Evolutionary conservation across 2,797 vertebrate species (phyloP), one percentile per base, ranked within the genome.

Genomic region (Rhinichthys osculus): DNA sequence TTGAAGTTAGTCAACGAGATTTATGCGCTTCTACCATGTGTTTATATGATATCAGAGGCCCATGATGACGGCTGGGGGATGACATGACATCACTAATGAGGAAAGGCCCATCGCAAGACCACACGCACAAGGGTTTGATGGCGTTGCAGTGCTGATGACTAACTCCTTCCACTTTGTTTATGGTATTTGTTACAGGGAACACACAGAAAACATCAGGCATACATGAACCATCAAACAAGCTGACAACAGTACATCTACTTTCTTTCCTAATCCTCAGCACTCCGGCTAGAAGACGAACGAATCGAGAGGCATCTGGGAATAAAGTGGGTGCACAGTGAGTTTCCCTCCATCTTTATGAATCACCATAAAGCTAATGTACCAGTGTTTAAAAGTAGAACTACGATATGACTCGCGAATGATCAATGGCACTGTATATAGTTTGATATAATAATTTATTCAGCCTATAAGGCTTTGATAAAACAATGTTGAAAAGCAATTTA

Each of bases 401-500:
- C 87, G 92, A 93, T 93, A 96, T 95, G 96, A 96, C 96, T 96
- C 94, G 95, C 95, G 95, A 94, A 96, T 97, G 98, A 99, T 97
- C 96, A 98, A 98, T 97, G 97, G 97, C 97, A 97, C 97, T 94
- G 95, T 97, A 96, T 93, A 95, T 95, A 95, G 97, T 97, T 98
- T 99, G 97, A 99, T 98, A 97, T 97, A 96, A 98, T 99, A 99
- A 98, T 99, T 99, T 98, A 98, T 99, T 99, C 97, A 97, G 95
- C 96, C 97, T 98, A 97, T 98, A 97, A 97, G 97, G 97, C 97
- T 96, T 98, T 98, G 97, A 98, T 98, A 97, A 98, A 97, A 98
- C 98, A 99, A 97, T 98, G 97, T 98, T 99, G 98, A 98, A 97
- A 99, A 99, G 98, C 98, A 99, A 99, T 99, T 99, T 99, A 99